Conservation (phyloP, 2,888 invertebrate species). For the Coenonympha arcania region DNA sequence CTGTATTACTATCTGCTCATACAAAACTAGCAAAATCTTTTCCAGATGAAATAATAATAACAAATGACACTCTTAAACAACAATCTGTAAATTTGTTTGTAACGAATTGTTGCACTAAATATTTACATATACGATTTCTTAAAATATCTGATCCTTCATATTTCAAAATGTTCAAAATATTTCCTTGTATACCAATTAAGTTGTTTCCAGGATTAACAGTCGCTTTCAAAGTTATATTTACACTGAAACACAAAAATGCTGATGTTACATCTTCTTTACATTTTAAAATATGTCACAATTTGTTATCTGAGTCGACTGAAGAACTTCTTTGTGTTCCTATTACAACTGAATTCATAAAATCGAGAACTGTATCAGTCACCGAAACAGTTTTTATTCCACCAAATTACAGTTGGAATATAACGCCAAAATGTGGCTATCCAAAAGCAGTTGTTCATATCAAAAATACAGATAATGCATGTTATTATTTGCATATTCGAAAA, state of each 20-base stretch:
- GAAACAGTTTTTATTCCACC: constrained; percentile 44
- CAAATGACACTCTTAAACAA: constrained; percentile 32
- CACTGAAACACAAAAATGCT: constrained; percentile 36
- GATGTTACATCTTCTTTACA: constrained; percentile 35
- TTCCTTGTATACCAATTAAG: constrained; percentile 41
- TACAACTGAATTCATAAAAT: constrained; percentile 32
- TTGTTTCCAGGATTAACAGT: constrained; percentile 50
- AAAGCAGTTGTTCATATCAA: constrained; percentile 36
- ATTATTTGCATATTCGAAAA: constrained; percentile 47
- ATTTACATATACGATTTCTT: constrained; percentile 44
- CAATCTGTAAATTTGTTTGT: constrained; percentile 47
- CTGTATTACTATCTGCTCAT: constrained; percentile 33
- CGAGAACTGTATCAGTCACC: constrained; percentile 35
- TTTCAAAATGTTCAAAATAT: constrained; percentile 39
- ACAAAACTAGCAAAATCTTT: constrained; percentile 36
- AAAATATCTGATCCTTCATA: constrained; percentile 36
- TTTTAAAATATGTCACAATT: constrained; percentile 46
- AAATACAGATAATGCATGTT: constrained; percentile 37
- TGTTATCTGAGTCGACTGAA: constrained; percentile 28
- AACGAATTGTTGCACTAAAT: constrained; percentile 41
- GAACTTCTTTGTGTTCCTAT: constrained; percentile 49
- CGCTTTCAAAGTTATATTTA: constrained; percentile 42
- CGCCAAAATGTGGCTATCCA: constrained; percentile 38
- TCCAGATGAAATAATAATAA: constrained; percentile 41
- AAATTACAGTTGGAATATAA: constrained; percentile 52